These are phyloP conservation scores for Cynopterus sphinx DNA, from an alignment of 2,797 vertebrate genomes.

Conservation along the genomic window DNA sequence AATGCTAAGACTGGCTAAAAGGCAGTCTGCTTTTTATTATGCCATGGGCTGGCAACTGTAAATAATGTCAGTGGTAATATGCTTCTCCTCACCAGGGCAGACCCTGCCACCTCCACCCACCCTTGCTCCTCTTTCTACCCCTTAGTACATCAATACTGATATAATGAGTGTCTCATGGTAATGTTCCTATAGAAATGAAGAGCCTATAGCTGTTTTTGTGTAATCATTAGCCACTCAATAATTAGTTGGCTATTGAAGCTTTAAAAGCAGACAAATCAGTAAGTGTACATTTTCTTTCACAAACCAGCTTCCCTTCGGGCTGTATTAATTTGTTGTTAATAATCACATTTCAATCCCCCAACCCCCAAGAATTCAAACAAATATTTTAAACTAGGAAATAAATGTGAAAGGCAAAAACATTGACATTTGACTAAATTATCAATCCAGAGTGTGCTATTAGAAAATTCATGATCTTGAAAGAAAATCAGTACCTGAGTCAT, in stretches of 20 bases:
- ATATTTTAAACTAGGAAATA: constrained; percentile 56
- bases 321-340: constrained; percentile 47
- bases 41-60: not conserved
- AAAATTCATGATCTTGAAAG: constrained; percentile 65
- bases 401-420: constrained; percentile 22
- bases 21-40: not conserved
- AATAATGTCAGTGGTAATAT: not conserved
- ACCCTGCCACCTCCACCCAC: not conserved
- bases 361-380: not conserved
- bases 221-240: not conserved
- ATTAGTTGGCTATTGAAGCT: not conserved
- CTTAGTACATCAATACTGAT: not conserved
- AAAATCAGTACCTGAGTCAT: not conserved
- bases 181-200: not conserved
- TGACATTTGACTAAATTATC: constrained; percentile 69
- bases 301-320: not conserved
- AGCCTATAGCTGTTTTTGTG: not conserved
- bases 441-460: constrained; percentile 39
- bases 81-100: not conserved
- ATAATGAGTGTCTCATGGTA: not conserved
- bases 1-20: not conserved
- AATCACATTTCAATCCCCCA: not conserved
- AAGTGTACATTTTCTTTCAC: not conserved
- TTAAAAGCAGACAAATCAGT: not conserved
- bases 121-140: not conserved